Percentiles rank a stretch among this genome's conserved stretches.
phyloP scores from a whole-genome alignment of 2,888 invertebrate genomes.

The Argyra leucocephala region DNA sequence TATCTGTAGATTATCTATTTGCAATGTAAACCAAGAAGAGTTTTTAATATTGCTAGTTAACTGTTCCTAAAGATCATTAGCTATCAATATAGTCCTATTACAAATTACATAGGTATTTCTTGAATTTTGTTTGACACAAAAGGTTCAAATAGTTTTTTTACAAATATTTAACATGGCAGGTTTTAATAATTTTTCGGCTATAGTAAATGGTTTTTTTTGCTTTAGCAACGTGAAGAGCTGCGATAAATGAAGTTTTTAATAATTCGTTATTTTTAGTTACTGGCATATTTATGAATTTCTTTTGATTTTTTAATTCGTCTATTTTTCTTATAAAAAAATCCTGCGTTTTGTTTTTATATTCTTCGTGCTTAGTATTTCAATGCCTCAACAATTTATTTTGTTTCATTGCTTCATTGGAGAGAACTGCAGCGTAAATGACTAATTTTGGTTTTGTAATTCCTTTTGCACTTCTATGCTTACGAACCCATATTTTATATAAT shows the following conservation, averaged over 20 bases:
- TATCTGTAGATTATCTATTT: slow-evolving; percentile 7
- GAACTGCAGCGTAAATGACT: slow-evolving; percentile 7
- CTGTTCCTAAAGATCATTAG: slow-evolving; percentile 13
- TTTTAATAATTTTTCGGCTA: slow-evolving; percentile 14
- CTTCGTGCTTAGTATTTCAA: slow-evolving; percentile 13
- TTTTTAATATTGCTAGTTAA: slow-evolving; percentile 13
- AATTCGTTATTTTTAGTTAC: slow-evolving; percentile 11
- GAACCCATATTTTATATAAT: slow-evolving; percentile 8
- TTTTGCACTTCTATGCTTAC: slow-evolving; percentile 9
- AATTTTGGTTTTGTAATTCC: slow-evolving; percentile 5
- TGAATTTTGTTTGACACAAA: slow-evolving; percentile 12
- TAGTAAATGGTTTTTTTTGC: slow-evolving; percentile 14
- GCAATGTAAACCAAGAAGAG: slow-evolving; percentile 10
- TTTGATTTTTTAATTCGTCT: slow-evolving; percentile 13
- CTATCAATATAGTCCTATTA: slow-evolving; percentile 13
- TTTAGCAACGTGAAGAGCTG: slow-evolving; percentile 13
- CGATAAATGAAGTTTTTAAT: slow-evolving; percentile 15
- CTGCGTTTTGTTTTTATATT: slow-evolving; percentile 13
- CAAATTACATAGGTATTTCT: slow-evolving; percentile 14
- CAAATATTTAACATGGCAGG: slow-evolving; percentile 14
- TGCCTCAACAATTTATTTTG: slow-evolving; percentile 13
- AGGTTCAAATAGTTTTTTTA: slow-evolving; percentile 13
- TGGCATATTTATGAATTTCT: slow-evolving; percentile 8
- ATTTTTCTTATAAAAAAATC: slow-evolving; percentile 14
- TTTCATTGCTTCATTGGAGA: slow-evolving; percentile 10